Evolutionary conservation across 2,797 vertebrate species (phyloP).

Genomic region (Pyrocephalus nanus): DNA sequence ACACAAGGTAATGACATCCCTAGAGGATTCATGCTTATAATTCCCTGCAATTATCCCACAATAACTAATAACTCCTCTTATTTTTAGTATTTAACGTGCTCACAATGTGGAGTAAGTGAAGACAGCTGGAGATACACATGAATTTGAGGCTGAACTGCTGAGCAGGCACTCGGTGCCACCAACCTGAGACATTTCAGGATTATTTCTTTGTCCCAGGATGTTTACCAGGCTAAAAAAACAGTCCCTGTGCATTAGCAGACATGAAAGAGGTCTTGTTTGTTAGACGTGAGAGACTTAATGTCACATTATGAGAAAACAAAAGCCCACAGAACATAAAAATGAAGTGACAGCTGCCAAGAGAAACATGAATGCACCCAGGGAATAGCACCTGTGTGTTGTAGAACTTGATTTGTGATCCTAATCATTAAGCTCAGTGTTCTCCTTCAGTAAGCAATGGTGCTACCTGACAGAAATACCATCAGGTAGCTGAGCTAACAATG

Average conservation of each 20-base stretch:
- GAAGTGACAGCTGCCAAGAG: not conserved
- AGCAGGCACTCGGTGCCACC: not conserved
- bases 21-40: conserved; percentile 52
- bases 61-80: conserved; percentile 35
- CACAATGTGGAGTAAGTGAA: not conserved
- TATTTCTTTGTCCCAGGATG: not conserved
- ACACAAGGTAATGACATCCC: conserved; percentile 51
- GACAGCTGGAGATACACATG: not conserved
- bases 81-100: conserved; percentile 39
- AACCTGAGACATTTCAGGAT: not conserved
- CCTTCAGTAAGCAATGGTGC: not conserved
- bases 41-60: conserved; percentile 39
- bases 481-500: not conserved
- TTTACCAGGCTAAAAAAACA: not conserved
- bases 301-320: not conserved
- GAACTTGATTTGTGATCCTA: not conserved
- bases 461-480: not conserved
- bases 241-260: not conserved
- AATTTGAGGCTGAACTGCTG: not conserved
- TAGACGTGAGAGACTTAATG: not conserved
- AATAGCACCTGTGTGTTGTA: not conserved
- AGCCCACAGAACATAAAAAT: not conserved
- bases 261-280: not conserved
- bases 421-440: not conserved
- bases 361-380: not conserved